phyloP scores from a whole-genome alignment of 2,888 invertebrate genomes.

The Caenorhabditis uteleia region DNA sequence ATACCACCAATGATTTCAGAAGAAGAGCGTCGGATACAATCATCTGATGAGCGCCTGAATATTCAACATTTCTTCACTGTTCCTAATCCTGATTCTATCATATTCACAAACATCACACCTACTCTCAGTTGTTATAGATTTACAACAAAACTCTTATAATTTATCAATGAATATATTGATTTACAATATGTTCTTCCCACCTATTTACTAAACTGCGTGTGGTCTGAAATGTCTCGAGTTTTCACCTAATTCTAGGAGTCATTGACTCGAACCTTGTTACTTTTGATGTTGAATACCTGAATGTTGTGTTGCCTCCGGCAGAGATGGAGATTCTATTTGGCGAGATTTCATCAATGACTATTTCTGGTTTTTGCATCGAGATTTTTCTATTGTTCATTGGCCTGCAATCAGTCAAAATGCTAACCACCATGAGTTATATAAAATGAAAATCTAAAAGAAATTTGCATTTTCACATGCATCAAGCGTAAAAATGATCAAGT shows the following conservation, averaged over 20 bases:
- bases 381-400: slow-evolving; percentile 53
- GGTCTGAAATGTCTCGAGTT: slow-evolving; percentile 26
- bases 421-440: no score
- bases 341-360: slow-evolving; percentile 67
- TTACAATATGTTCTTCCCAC: neutral
- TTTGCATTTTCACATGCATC: no score
- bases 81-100: neutral
- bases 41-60: slow-evolving; percentile 64
- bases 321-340: slow-evolving; percentile 63
- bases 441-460: no score
- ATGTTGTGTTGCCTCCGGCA: slow-evolving; percentile 66
- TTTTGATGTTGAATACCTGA: slow-evolving; percentile 53
- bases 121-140: neutral
- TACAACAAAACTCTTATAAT: neutral
- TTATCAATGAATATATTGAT: neutral
- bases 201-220: slow-evolving; percentile 17
- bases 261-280: neutral
- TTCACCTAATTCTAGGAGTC: neutral
- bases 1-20: slow-evolving; percentile 66
- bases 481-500: no score
- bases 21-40: slow-evolving; percentile 62
- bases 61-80: neutral
- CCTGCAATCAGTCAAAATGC: slow-evolving; percentile 46
- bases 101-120: neutral
- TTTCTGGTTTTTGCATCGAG: slow-evolving; percentile 66